These are phyloP conservation scores for Craseonycteris thonglongyai DNA, from an alignment of 2,113 vertebrate species.

Conservation along the genomic window DNA sequence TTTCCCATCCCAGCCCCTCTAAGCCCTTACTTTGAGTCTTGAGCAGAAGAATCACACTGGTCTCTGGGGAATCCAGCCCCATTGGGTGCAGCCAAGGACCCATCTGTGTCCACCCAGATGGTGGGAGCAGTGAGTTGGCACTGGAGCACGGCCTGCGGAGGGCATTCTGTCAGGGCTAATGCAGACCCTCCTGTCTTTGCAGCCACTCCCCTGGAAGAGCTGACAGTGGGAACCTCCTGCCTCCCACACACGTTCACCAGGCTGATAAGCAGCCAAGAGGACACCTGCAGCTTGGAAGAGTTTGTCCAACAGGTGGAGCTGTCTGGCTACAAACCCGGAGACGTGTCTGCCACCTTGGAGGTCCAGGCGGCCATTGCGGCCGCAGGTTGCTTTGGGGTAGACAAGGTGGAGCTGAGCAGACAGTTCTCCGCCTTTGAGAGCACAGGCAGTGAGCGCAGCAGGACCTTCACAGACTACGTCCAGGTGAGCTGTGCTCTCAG, in stretches of 20 bases:
- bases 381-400: slow-evolving; percentile 81
- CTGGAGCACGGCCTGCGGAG: not conserved
- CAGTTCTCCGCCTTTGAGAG: slow-evolving; percentile 75
- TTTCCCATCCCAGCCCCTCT: too few species aligned
- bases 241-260: slow-evolving; percentile 84
- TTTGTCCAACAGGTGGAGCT: slow-evolving; percentile 62
- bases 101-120: not conserved
- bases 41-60: not conserved
- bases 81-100: not conserved
- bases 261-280: slow-evolving; percentile 69
- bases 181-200: not conserved
- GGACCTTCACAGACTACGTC: slow-evolving; percentile 81
- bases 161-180: not conserved
- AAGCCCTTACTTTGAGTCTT: not conserved
- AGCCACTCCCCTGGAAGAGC: slow-evolving; percentile 78
- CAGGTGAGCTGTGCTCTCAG: slow-evolving; percentile 72
- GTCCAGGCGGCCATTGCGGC: slow-evolving; percentile 78
- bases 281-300: slow-evolving; percentile 9
- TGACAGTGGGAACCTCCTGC: slow-evolving; percentile 69
- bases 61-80: too few species aligned
- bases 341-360: slow-evolving; percentile 76
- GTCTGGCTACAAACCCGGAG: slow-evolving; percentile 77
- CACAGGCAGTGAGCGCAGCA: slow-evolving; percentile 63
- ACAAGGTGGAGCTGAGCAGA: slow-evolving; percentile 74
- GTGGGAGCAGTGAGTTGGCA: not conserved